Evolutionary conservation across 1,140 invertebrate species (phyloP).

Genomic region (Acromyrmex charruanus): DNA sequence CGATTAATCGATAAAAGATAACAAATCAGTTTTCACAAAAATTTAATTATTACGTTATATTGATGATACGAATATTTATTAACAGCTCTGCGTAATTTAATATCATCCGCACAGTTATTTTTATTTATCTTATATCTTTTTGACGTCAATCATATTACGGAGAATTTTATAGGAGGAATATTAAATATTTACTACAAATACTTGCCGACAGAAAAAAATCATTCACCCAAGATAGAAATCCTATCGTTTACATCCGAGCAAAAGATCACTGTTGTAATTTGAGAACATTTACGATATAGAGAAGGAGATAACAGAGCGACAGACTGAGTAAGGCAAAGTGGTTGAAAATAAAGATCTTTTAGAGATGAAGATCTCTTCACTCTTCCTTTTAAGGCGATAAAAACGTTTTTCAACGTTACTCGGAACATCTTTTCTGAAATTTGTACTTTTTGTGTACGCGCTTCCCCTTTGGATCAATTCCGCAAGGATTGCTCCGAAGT

Average conservation of each 20-base stretch:
- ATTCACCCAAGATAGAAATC: neutral
- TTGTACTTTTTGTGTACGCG: neutral
- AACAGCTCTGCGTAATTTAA: neutral
- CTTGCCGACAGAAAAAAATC: neutral
- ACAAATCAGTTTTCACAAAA: neutral
- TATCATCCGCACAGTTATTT: neutral
- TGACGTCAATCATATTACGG: neutral
- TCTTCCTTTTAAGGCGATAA: neutral
- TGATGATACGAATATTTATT: neutral
- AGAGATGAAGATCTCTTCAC: neutral
- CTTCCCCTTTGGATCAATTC: neutral
- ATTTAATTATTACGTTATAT: neutral
- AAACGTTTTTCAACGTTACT: neutral
- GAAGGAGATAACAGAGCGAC: neutral
- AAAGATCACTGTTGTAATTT: neutral
- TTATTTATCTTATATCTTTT: neutral
- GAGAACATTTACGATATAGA: neutral
- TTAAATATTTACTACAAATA: neutral
- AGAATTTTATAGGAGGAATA: neutral
- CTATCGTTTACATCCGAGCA: neutral
- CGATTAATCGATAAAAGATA: constrained; percentile 12
- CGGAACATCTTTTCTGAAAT: neutral
- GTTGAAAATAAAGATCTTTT: neutral
- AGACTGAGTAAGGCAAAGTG: neutral
- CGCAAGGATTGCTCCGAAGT: neutral